Base-by-base conservation (phyloP, 1,140 invertebrate species). In the Drepana arcuata region DNA sequence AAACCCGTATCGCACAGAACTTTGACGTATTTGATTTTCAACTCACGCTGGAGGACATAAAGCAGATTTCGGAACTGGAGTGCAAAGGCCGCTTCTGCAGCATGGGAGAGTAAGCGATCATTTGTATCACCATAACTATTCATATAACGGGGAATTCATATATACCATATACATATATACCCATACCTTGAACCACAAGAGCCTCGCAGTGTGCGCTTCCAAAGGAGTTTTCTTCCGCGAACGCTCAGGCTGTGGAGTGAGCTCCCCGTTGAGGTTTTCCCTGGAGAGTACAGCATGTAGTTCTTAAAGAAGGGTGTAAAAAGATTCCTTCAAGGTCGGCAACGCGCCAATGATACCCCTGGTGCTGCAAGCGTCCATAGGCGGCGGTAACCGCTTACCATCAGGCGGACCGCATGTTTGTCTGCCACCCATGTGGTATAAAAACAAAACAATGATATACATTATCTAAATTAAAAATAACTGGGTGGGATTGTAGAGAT, bases 21-120 rank as follows among this genome's bases (percentile, higher is more conserved):
- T 84, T 91, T 59, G 59, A 90, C 32, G 85, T 92, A 37, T 90
- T 91, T 63, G 90, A 92, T 61, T 93, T 93, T 72, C 69, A 85
- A 33, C 68, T 93, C 28, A 62, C 83, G 0, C 34, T 75, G 1
- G 87, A 88, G 9, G 88, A 90, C 41, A 46, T 87, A n/a, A 38
- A 70, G 27, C 38, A 64, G 7, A 75, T 86, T 13, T 68, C 81
- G 30, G 48, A 49, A 0, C 80, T 86, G 37, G 67, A 84, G 44
- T 77, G 78, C 40, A 74, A 74, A 47, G 80, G 77, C 1, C 45
- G 82, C 1, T 25, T 83, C 13, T 65, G 74, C 38, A 52, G 42
- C 2, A 73, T 81, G 73, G 59, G 61, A 11, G 60, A 54, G 70
- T 74, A 31, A 64, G 54, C 59, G 10, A 26, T 10, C 6, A 5